Evolutionary conservation across 2,888 invertebrate species (phyloP).

Genomic region (Hydrotaea cyrtoneurina): DNA sequence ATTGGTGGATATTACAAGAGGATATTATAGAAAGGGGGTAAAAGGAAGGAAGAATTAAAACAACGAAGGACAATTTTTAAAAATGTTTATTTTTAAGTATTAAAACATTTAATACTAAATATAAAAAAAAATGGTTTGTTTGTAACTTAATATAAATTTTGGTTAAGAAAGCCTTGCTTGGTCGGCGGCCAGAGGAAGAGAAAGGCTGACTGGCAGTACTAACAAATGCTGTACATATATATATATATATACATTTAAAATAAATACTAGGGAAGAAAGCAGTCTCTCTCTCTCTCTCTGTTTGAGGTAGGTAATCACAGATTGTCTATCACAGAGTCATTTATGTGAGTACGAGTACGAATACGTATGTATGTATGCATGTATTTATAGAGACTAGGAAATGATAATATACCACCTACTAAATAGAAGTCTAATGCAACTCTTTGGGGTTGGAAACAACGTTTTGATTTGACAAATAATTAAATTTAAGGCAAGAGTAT

Average conservation of each 20-base stretch:
- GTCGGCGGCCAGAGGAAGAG: not conserved
- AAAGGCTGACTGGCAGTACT: not conserved
- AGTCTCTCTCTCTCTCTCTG: not conserved
- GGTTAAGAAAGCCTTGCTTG: not conserved
- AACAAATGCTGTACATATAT: not conserved
- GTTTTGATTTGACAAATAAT: slow-evolving; percentile 58
- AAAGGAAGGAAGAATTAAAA: slow-evolving; percentile 63
- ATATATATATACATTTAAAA: slow-evolving; percentile 3
- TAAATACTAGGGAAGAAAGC: not conserved
- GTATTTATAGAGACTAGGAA: not conserved
- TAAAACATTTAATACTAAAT: slow-evolving; percentile 66
- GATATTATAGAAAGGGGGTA: not conserved
- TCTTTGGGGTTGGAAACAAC: slow-evolving; percentile 61
- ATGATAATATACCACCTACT: slow-evolving; percentile 13
- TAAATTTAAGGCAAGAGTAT: slow-evolving; percentile 67
- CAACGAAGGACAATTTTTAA: slow-evolving; percentile 65
- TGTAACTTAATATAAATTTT: slow-evolving; percentile 33
- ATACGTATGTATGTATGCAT: not conserved
- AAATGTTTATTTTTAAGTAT: slow-evolving; percentile 66
- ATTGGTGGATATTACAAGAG: slow-evolving; percentile 22
- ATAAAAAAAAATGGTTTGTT: not conserved
- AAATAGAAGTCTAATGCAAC: slow-evolving; percentile 43
- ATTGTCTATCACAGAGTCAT: slow-evolving; percentile 6
- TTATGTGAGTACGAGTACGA: not conserved
- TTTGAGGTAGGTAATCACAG: slow-evolving; percentile 11